Base-by-base conservation (phyloP, 2,888 invertebrate genomes). In the Pyrocoelia pectoralis region DNA sequence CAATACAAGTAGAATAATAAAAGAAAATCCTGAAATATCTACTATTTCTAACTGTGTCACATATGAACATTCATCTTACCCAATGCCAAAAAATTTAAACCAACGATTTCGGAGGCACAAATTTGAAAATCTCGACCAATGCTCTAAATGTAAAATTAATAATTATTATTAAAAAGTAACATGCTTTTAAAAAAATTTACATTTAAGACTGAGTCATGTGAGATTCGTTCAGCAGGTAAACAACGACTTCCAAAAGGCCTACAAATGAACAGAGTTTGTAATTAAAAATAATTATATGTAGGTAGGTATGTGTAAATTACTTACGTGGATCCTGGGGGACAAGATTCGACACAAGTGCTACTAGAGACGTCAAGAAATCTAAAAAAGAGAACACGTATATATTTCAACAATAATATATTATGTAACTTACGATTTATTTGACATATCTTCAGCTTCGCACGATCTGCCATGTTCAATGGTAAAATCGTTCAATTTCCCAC, bases 31-130 rank as follows among this genome's bases (percentile, higher is more conserved):
- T 86, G 76, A 1, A 61, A 56, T 8, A 15, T 15, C 2, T 17
- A 17, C 18, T 17, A 13, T 43, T 13, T 12, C 12, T 3, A 38
- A 43, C 10, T 3, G 3, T 13, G 41, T 5, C 8, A 38, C 3
- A 43, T 15, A 43, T 8, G 3, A 43, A 40, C 43, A 43, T 19
- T 59, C 29, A 46, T 52, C 17, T 33, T 82, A 87, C 88, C 87
- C 48, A 89, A 79, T 40, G 88, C 84, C 58, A 88, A 84, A 1
- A 86, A 73, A 66, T 85, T 83, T 61, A 89, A 80, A 71, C 85
- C 86, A 38, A 87, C 71, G 59, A 89, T 82, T 73, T 89, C 86
- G 58, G 72, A 73, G 85, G 87, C 87, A 15, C 85, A 85, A 4
- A 83, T 76, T 63, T 84, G 80, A 38, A 90, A 75, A 77, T 90